Conservation (phyloP, 1,140 invertebrate genomes). For the Aphidius gifuensis region DNA sequence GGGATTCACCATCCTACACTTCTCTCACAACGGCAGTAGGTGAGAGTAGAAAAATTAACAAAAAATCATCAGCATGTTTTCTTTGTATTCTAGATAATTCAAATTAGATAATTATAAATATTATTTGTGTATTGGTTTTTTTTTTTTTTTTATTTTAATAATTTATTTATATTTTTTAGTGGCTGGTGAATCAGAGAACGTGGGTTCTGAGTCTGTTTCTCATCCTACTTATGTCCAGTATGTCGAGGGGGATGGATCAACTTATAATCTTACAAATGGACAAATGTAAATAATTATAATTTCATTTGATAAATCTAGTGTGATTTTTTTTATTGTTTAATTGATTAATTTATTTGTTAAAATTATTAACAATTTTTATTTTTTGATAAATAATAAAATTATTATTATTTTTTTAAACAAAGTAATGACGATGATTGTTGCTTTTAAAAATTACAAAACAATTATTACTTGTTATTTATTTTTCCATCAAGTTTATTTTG, state of each 20-base stretch:
- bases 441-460: too few relatives aligned
- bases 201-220: constrained; percentile 57
- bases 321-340: too few relatives aligned
- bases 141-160: constrained; percentile 2
- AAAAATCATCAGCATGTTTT: constrained; percentile 32
- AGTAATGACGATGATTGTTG: too few relatives aligned
- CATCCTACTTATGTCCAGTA: constrained; percentile 69
- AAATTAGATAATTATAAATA: too few relatives aligned
- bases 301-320: constrained; percentile 8
- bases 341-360: too few relatives aligned
- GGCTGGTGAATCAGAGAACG: constrained; percentile 55
- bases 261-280: constrained; percentile 69
- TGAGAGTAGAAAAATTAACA: constrained; percentile 41
- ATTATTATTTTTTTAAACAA: too few relatives aligned
- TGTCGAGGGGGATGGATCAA: constrained; percentile 67
- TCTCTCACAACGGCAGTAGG: constrained; percentile 55
- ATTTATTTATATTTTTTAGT: constrained; percentile 40
- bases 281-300: constrained; percentile 54
- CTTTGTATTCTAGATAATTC: too few relatives aligned
- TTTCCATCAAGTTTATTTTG: too few relatives aligned
- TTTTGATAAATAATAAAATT: too few relatives aligned
- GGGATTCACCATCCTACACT: constrained; percentile 52
- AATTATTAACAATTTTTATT: too few relatives aligned
- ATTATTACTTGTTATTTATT: too few relatives aligned
- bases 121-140: neutral